Evolutionary conservation across 1,140 invertebrate species (phyloP).

Genomic region (Araneus ventricosus): DNA sequence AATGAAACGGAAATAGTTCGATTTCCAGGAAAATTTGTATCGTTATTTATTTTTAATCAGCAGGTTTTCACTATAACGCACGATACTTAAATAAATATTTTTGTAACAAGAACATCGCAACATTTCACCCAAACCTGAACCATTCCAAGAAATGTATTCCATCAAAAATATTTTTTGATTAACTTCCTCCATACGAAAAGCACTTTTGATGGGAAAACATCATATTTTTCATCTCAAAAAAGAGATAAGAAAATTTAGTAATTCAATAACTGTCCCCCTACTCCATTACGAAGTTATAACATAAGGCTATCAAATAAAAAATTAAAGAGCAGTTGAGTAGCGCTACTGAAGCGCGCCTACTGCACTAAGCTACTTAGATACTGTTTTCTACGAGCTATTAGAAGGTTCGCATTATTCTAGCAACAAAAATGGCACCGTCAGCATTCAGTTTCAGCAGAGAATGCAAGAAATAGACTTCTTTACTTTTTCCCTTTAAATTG

Average conservation of each 20-base stretch:
- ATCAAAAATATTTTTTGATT: neutral
- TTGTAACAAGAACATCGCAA: no score
- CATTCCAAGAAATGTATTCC: neutral
- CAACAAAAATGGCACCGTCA: neutral
- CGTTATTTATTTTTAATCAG: no score
- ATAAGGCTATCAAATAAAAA: neutral
- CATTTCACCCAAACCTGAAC: no score
- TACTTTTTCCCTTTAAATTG: constrained; percentile 52
- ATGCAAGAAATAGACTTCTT: neutral
- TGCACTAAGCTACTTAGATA: neutral
- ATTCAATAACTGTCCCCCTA: neutral
- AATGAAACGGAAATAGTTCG: no score
- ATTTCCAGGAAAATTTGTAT: no score
- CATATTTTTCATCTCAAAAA: neutral
- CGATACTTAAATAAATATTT: no score
- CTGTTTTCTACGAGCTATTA: neutral
- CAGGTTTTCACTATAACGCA: no score
- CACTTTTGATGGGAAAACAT: neutral
- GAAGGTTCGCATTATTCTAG: neutral
- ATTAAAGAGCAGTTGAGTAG: neutral
- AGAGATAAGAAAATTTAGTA: neutral
- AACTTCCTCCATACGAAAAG: no score
- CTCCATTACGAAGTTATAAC: neutral
- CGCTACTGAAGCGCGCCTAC: neutral
- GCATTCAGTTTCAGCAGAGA: neutral